Base-by-base conservation (phyloP, 2,113 vertebrate species). In the Stigmatopora argus region DNA sequence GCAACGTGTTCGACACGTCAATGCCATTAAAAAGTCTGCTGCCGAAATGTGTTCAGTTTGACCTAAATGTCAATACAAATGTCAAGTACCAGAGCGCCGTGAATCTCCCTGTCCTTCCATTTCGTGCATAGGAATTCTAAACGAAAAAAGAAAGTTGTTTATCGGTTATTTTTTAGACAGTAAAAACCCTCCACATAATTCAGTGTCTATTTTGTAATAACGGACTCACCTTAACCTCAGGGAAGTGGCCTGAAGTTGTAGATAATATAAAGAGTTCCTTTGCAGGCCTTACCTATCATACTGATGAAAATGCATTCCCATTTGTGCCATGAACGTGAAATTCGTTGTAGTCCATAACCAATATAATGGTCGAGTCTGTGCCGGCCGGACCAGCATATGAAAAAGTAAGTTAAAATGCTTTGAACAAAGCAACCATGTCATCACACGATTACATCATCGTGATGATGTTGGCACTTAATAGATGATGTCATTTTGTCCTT, bases 91-190 rank as follows among this genome's bases (percentile, higher is more conserved):
- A 17, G 41, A 61, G 59, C 19, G 7, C 41, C 59, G 59, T 4
- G 35, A 35, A 15, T 60, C 58, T 60, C 58, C 58, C 18, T 38
- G 58, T 12, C 38, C 58, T 60, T 60, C 58, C 58, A 60, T 60
- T 19, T 12, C 12, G 38, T 60, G n/a, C 12, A 44, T 44, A 19
- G 58, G 38, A 44, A 21, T 44, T 44, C 58, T 60, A 55, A 55
- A 58, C 34, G 5, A 58, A 58, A 35, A 2, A 35, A 10, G 0
- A 58, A 17, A 18, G 56, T n/a, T 18, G 38, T 41, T 10, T 41
- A 8, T 7, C 38, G 4, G 38, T 41, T 41, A 41, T 41, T 7
- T 41, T 41, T 31, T 15, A 1, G 3, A 49, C 47, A n/a, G 6
- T 48, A 15, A 18, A 48, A 48, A 48, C 3, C 14, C 15, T n/a